Evolutionary conservation across 2,113 vertebrate species (phyloP).

Genomic region (Lepidothrix coronata): DNA sequence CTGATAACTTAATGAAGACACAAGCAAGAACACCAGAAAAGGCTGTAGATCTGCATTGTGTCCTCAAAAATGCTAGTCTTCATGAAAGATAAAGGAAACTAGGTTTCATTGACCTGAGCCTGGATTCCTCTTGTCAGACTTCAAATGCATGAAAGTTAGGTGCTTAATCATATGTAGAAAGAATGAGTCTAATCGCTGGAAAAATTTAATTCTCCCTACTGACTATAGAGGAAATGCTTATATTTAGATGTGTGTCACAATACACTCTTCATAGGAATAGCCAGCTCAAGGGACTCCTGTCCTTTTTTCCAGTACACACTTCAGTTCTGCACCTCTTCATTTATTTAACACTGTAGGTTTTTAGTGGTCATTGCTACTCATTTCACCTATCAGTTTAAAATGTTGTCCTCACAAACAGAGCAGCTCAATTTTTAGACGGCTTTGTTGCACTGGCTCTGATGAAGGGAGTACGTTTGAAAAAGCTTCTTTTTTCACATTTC

Average conservation of each 20-base stretch:
- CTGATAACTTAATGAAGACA: neutral
- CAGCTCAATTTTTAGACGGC: neutral
- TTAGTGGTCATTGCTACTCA: neutral
- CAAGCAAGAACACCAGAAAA: neutral
- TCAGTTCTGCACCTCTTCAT: neutral
- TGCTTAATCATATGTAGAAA: neutral
- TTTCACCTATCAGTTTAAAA: neutral
- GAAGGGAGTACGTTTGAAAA: neutral
- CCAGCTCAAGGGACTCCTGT: neutral
- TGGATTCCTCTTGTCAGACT: neutral
- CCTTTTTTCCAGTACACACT: neutral
- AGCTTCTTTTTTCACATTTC: neutral
- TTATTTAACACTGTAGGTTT: neutral
- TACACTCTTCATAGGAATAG: neutral
- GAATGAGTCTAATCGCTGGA: neutral
- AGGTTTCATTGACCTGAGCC: neutral
- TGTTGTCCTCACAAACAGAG: neutral
- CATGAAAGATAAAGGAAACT: neutral
- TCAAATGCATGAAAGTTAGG: neutral
- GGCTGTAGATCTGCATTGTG: neutral
- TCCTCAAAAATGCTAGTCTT: neutral
- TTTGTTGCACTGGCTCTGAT: neutral
- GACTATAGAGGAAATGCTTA: neutral
- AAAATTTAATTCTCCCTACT: neutral
- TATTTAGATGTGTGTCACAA: neutral